These are phyloP conservation scores for Ostrea edulis DNA, from an alignment of 1,140 invertebrate genomes.

Conservation along the genomic window DNA sequence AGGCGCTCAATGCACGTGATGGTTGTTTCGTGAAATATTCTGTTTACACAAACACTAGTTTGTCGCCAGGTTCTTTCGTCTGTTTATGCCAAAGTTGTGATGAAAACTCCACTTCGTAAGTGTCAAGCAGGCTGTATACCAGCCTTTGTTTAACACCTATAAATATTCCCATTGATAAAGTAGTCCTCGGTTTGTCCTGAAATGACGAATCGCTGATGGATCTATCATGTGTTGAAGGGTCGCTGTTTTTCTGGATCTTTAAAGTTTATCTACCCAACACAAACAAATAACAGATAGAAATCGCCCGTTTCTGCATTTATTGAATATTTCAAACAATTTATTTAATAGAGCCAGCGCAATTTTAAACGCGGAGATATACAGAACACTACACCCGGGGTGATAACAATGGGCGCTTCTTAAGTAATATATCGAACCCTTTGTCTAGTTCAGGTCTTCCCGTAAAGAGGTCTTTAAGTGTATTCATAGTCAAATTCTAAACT, in stretches of 20 bases:
- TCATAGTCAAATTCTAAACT: not conserved
- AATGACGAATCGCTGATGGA: conserved; percentile 12
- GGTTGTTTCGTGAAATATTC: not conserved
- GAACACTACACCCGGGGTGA: not conserved
- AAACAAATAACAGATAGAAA: conserved; percentile 37
- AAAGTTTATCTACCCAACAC: conserved; percentile 30
- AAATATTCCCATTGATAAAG: conserved; percentile 26
- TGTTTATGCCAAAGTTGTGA: conserved; percentile 10
- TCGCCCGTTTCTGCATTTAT: conserved; percentile 27
- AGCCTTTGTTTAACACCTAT: conserved; percentile 21
- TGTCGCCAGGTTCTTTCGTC: not conserved
- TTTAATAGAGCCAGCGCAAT: not conserved
- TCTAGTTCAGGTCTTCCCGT: not conserved
- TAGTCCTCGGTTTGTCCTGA: not conserved
- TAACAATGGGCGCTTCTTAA: not conserved
- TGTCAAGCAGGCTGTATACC: not conserved
- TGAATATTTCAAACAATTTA: conserved; percentile 29
- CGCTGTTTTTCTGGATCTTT: conserved; percentile 7
- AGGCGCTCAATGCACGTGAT: no score
- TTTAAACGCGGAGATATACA: conserved; percentile 8
- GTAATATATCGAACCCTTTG: not conserved
- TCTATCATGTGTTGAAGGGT: conserved; percentile 32
- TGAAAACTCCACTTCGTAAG: not conserved
- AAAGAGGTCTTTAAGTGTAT: not conserved
- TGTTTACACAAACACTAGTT: conserved; percentile 15